phyloP scores from a whole-genome alignment of 2,888 invertebrate genomes.

The Morinoia aosen region DNA sequence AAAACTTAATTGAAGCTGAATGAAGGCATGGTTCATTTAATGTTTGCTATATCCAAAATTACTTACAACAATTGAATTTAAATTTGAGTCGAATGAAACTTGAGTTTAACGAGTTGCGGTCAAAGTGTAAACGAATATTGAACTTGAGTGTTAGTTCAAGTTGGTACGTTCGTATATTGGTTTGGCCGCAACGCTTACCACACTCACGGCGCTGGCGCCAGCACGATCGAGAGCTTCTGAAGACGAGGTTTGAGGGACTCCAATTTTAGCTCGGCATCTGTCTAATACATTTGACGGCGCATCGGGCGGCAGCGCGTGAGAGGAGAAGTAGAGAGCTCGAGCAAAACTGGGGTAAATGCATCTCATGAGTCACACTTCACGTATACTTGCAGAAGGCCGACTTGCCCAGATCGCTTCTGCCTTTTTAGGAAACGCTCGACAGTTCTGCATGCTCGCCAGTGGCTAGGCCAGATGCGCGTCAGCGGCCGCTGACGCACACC shows the following conservation, averaged over 20 bases:
- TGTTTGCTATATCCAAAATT: too few relatives aligned
- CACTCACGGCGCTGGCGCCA: background rate
- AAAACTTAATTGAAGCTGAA: too few relatives aligned
- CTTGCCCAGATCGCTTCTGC: constrained; percentile 6
- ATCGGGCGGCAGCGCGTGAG: background rate
- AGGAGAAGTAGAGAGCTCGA: background rate
- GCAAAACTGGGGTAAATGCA: constrained; percentile 39
- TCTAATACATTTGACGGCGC: constrained; percentile 4
- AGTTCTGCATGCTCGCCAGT: background rate
- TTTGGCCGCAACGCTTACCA: too few relatives aligned
- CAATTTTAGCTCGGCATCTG: constrained; percentile 22
- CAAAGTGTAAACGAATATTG: too few relatives aligned
- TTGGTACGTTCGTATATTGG: too few relatives aligned
- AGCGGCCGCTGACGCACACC: background rate
- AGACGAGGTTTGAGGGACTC: background rate
- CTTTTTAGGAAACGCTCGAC: background rate
- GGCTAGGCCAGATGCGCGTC: background rate
- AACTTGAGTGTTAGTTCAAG: too few relatives aligned
- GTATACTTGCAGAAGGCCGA: background rate
- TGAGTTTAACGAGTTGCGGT: too few relatives aligned
- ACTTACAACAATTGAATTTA: too few relatives aligned
- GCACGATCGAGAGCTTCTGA: background rate
- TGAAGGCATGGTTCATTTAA: too few relatives aligned
- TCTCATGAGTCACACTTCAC: constrained; percentile 22
- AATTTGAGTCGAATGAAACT: too few relatives aligned